A percentile compares a stretch with the other conserved stretches of the same genome.
phyloP scores from a whole-genome alignment of 2,113 vertebrate species.

The Anhinga anhinga region DNA sequence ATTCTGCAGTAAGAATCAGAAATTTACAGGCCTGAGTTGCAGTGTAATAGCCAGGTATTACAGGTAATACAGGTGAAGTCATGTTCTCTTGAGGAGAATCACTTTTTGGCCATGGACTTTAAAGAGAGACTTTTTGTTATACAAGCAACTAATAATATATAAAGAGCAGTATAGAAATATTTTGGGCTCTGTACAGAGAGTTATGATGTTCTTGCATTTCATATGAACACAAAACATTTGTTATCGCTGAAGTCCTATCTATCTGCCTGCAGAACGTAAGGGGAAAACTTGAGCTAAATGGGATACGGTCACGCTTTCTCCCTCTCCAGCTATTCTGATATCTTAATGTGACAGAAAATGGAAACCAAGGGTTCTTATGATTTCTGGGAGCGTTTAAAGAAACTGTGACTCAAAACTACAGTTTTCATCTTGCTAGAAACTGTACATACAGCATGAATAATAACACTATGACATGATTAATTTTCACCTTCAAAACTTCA shows the following conservation, averaged over 20 bases:
- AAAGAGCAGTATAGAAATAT: background rate
- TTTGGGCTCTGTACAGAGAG: background rate
- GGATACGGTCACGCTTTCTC: background rate
- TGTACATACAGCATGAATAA: background rate
- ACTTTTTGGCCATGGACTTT: background rate
- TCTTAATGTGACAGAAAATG: background rate
- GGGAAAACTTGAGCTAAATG: background rate
- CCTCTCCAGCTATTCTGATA: background rate
- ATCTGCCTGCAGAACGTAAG: background rate
- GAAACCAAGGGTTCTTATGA: background rate
- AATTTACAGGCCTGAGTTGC: background rate
- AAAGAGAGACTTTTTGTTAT: background rate
- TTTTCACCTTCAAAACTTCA: background rate
- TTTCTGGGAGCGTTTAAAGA: background rate
- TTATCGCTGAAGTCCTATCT: fast-evolving
- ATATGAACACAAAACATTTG: background rate
- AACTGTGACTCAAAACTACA: background rate
- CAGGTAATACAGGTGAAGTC: background rate
- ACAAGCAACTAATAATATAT: background rate
- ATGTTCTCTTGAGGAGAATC: background rate
- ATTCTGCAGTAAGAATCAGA: background rate
- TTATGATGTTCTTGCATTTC: background rate
- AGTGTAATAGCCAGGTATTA: background rate
- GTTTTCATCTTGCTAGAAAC: background rate
- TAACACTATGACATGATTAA: background rate